Base-by-base conservation (phyloP, 2,888 invertebrate species). In the Hyposoter didymator region DNA sequence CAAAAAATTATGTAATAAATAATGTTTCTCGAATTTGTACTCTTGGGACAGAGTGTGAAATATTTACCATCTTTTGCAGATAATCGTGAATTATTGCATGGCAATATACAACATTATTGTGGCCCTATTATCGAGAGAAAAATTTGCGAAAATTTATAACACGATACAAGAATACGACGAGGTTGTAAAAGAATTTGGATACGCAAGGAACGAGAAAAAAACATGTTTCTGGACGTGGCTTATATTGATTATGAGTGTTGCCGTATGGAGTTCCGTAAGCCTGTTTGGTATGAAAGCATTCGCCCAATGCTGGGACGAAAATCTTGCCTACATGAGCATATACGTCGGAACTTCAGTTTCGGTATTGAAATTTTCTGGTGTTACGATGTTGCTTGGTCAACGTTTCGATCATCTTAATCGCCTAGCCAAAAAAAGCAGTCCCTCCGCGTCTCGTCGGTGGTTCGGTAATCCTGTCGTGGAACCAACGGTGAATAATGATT, bases 151-250 rank as follows among this genome's bases (percentile, higher is more conserved):
- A 19, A 87, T 92, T 8, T 93, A 93, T 92, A 94, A 92, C 78
- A 79, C 73, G 2, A 87, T 93, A 17, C 90, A 92, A 45, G 90
- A 93, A 75, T 92, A 90, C 72, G 94, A 93, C 86, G 90, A 90
- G 22, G 78, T 70, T 64, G 79, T 89, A 8, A 76, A 78, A 10
- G 85, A 88, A 45, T 75, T 92, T 8, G 92, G 92, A 0, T 90
- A 92, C 35, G 79, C 89, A 17, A 89, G 85, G 28, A 90, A 79
- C 32, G 92, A 89, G 78, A 89, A 45, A 2, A 87, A 74, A 74
- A 84, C 87, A 0, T 64, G 47, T 8, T n/a, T 91, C 7, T 86
- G 84, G 32, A 76, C 87, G 17, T 93, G 92, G 92, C 0, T 43
- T 0, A 17, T 89, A 5, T 12, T 91, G 4, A 0, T 82, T 19